Evolutionary conservation across 53 echinoderm and acorn worm species (phyloP).

Genomic region (Temnopleurus reevesii): DNA sequence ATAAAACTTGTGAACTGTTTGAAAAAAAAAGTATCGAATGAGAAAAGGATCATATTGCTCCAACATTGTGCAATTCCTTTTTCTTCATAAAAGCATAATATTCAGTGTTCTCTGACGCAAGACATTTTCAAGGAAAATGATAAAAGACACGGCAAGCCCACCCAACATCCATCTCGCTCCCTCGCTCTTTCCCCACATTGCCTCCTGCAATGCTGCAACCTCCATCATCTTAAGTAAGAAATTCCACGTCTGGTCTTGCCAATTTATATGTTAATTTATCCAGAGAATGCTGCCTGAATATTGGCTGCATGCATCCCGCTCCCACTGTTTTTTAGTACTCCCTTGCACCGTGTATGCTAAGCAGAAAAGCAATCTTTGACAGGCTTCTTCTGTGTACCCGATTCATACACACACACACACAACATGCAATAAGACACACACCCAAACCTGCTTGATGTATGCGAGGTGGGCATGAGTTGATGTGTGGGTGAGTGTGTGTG

Average conservation of each 20-base stretch:
- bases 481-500: slow-evolving; percentile 10
- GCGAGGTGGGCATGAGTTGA: background rate
- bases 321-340: too few relatives aligned
- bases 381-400: background rate
- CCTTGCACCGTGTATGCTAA: background rate
- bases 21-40: too few relatives aligned
- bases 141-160: too few relatives aligned
- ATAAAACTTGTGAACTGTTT: too few relatives aligned
- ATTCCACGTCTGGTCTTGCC: slow-evolving; percentile 21
- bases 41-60: too few relatives aligned
- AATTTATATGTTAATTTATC: slow-evolving; percentile 62
- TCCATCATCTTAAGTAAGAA: slow-evolving; percentile 36
- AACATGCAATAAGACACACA: too few relatives aligned
- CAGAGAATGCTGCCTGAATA: slow-evolving; percentile 32
- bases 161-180: too few relatives aligned
- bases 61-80: too few relatives aligned
- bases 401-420: slow-evolving; percentile 7
- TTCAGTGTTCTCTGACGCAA: too few relatives aligned
- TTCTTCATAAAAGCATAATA: too few relatives aligned
- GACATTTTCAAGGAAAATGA: too few relatives aligned
- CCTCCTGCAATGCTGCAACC: slow-evolving; percentile 21
- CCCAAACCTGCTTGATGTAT: background rate
- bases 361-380: background rate
- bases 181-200: background rate
- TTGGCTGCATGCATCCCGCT: background rate